Evolutionary conservation across 2,797 vertebrate species (phyloP).

Genomic region (Gymnothorax javanicus): DNA sequence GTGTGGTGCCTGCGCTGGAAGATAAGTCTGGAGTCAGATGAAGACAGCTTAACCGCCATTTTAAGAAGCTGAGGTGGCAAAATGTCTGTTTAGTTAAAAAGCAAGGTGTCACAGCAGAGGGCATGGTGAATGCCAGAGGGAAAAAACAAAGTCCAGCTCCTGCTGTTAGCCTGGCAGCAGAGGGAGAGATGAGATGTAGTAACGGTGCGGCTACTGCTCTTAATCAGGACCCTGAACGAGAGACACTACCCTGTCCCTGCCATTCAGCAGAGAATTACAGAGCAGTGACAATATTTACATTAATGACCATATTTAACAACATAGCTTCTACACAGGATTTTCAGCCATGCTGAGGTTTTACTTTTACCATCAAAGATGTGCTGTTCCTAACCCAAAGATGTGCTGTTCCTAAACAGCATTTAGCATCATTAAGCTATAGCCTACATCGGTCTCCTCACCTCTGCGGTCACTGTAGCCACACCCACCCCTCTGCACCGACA

Average conservation of each 20-base stretch:
- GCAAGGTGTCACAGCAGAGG: neutral
- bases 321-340: too few species aligned
- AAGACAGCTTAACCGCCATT: neutral
- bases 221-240: neutral
- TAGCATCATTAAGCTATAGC: too few species aligned
- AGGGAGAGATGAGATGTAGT: neutral
- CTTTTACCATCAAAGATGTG: too few species aligned
- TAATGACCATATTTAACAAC: too few species aligned
- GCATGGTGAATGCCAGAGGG: neutral
- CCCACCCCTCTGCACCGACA: too few species aligned
- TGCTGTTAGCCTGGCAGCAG: neutral
- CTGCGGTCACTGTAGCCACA: too few species aligned
- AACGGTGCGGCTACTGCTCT: neutral
- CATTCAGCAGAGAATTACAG: neutral
- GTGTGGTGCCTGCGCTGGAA: neutral
- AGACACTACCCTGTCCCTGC: neutral
- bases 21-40: neutral
- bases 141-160: conserved; percentile 14
- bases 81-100: neutral
- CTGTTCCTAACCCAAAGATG: too few species aligned
- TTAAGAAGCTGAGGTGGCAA: neutral
- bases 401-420: too few species aligned
- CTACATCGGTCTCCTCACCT: too few species aligned
- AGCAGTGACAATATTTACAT: too few species aligned
- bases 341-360: too few species aligned